Evolutionary conservation across 2,888 invertebrate genomes (phyloP), one percentile per base, ranked within the genome.

Genomic region (Rotaria socialis): DNA sequence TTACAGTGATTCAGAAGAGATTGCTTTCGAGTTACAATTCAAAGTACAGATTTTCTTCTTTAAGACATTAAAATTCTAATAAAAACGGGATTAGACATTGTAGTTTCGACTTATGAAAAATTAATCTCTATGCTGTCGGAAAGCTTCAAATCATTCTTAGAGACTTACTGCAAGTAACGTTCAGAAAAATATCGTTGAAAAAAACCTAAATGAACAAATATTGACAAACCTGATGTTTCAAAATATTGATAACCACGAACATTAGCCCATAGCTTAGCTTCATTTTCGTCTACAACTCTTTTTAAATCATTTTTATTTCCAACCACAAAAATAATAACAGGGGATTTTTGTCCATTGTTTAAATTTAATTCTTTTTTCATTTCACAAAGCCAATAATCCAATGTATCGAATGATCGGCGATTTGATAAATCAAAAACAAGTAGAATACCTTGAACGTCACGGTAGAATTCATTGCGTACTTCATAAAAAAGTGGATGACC

Each of bases 391-490:
- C 92, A 92, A 67, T 88, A 87, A 47, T 92, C 91, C 24, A 92
- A 88, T 7, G 90, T 89, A 85, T 91, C 90, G 88, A 92, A 92
- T 85, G 90, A 91, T 22, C 87, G 88, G 50, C 90, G 88, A 86
- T 91, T 90, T 1, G 89, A 88, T 5, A 91, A 90, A 88, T 92
- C 92, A 88, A 90, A 92, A n/a, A 91, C 91, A 52, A 92, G 88
- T 55, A 92, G 87, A 47, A 90, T 91, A 11, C 91, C 92, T 87
- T 92, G 91, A 24, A 91, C 91, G 88, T 92, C 92, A 86, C 89
- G 90, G 88, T 92, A 92, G 87, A 92, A 92, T 87, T 92, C 91
- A 89, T 91, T 92, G 47, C 91, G 88, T 7, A 91, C 91, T 91
- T 91, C 85, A 14, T 86, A 84, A 74, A 85, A 91, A 85, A 91